Base-by-base conservation (phyloP, 2,113 vertebrate species). In the Eulacestoma nigropectus region DNA sequence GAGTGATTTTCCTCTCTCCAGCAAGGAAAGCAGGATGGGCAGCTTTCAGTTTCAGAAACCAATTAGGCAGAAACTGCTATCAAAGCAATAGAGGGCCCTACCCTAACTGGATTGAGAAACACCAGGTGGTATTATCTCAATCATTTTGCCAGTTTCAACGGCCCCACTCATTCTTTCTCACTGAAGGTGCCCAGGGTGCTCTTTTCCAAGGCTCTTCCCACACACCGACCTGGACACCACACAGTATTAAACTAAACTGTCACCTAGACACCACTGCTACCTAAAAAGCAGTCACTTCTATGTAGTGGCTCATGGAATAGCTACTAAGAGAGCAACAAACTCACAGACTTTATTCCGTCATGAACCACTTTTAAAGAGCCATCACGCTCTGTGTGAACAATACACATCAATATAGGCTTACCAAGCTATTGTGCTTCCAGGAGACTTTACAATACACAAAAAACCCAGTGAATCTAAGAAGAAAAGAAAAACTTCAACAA, bases 31-130 rank as follows among this genome's bases (percentile, higher is more conserved):
- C 95, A 94, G 94, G 93, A 97, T 79, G 89, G 89, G 93, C 49
- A 1, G 94, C 94, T 97, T 96, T 86, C 84, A 91, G 93, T 91
- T 94, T 89, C 93, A 91, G 77, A 82, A 95, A 91, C 91, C 96
- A 91, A 96, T 95, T 95, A 97, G 81, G 91, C 62, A 95, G 95
- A 96, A 97, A 97, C 91, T 96, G 93, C 94, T 97, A 96, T 96
- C 93, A 89, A 93, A 95, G 95, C 89, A 96, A 87, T 42, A 93
- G 67, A 96, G 33, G 80, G 96, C 96, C 96, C 96, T 95, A 89
- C 95, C 94, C 95, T 95, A 74, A 47, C 19, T 6, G 73, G 44
- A 81, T 96, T 95, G 93, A 22, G 95, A 96, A 97, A 95, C 73
- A 94, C 67, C 86, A 79, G 76, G 84, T 81, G 67, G 91, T 57